Evolutionary conservation across 2,888 invertebrate species (phyloP), one percentile per base, ranked within the genome.

Genomic region (Eupithecia centaureata): DNA sequence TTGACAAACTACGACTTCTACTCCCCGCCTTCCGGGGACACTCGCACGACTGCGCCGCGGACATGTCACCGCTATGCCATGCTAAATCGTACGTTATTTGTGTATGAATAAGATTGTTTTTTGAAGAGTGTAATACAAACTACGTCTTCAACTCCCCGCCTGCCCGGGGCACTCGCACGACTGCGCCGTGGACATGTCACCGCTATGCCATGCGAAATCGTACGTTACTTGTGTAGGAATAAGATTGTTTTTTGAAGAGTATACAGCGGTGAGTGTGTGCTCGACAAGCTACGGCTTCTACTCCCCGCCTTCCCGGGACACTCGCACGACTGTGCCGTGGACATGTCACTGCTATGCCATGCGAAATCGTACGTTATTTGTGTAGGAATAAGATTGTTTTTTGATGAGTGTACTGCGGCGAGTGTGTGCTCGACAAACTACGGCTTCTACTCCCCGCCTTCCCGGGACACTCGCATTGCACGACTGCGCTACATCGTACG

Each of bases 131-230:
- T n/a, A n/a, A n/a, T n/a, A 95, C 72, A 94, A 94, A 77, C 92
- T 95, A 60, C 87, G 95, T 81, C 87, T 91, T 18, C 91, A 95
- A 51, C 83, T 96, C 61, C 95, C 95, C 0, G 89, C 42, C 42
- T 93, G 96, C 59, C 95, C 95, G 0, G 94, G 94, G 61, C 96
- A 96, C 79, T 86, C 88, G 51, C 30, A 94, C 75, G 96, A 96
- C 78, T 94, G 95, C 3, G 94, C 94, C 12, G 93, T 96, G 1
- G 94, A 95, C 73, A 95, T 96, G 95, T 92, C 95, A n/a, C 86
- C 94, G 0, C 79, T 96, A 0, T 94, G 95, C 79, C 84, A 90
- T 68, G 92, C 93, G 70, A 89, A 88, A 79, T 83, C 86, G 94
- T 94, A 79, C 51, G 51, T 22, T 30, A 30, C 5, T 5, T n/a